Base-by-base conservation (phyloP, 2,113 vertebrate genomes). In the Stercorarius parasiticus region DNA sequence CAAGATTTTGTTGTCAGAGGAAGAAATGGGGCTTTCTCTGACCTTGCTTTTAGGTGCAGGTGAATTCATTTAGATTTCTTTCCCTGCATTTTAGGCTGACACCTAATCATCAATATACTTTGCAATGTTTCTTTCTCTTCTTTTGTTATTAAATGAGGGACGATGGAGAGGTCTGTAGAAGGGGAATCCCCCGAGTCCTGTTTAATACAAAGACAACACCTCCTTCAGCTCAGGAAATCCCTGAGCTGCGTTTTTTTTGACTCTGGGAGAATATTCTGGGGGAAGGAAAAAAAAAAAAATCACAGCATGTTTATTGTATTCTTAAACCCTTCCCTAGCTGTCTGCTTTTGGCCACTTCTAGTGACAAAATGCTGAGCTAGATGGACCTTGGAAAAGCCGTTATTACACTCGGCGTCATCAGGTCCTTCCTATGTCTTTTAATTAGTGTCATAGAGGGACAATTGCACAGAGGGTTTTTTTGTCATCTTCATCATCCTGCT, bases 141-240 rank as follows among this genome's bases (percentile, higher is more conserved):
- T 77, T 50, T 45, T 67, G 25, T 74, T 34, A 43, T 70, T 42
- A 82, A 62, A 55, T 3, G 2, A 77, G 85, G 93, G 74, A 91
- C 90, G 90, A 90, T 32, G 74, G 62, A 47, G 92, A 53, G n/a
- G 92, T 83, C 80, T 96, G 79, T 85, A 9, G 92, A 81, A 61
- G n/a, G 72, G 36, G 79, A 93, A 36, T 72, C 89, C 73, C 84
- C 34, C 0, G 30, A 76, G 91, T 36, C 47, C 43, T 16, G 36
- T 91, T 90, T 59, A 64, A 74, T 69, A 34, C 84, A 72, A 82
- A 85, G 81, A 72, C 18, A 94, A 40, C 93, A 95, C 84, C 91
- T 96, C 81, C 88, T 94, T 50, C 82, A 90, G 90, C 82, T 87
- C 87, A 93, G 96, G 96, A 97, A 94, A 82, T 94, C 93, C 73